Percentiles rank a stretch among this genome's conserved stretches.
These are phyloP conservation scores for Edolisoma coerulescens DNA, from an alignment of 2,113 vertebrate species.

Conservation along the genomic window DNA sequence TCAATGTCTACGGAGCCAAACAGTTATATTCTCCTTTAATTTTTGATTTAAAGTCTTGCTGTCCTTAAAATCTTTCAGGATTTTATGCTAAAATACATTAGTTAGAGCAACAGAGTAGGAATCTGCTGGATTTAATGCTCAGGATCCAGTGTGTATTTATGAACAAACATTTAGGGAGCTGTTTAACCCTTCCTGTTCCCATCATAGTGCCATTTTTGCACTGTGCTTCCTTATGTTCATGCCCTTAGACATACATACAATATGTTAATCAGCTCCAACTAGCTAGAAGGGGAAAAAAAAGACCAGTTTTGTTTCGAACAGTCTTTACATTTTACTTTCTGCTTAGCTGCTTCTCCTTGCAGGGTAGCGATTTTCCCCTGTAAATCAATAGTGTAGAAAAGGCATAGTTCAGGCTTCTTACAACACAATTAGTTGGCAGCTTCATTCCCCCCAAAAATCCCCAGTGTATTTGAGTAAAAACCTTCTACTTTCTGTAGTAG, in stretches of 20 bases:
- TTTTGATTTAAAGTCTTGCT: not conserved
- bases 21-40: not conserved
- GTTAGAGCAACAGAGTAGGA: not conserved
- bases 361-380: not conserved
- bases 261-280: not conserved
- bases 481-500: not conserved
- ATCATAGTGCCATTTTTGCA: not conserved
- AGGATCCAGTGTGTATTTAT: fast-evolving
- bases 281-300: not conserved
- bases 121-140: not conserved
- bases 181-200: not conserved
- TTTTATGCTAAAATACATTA: not conserved
- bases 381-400: not conserved
- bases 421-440: not conserved
- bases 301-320: not conserved
- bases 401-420: not conserved
- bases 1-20: not conserved
- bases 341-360: not conserved
- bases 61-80: not conserved
- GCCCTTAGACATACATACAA: not conserved
- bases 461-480: not conserved
- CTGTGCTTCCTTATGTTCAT: not conserved
- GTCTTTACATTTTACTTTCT: not conserved
- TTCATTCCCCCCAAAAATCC: not conserved
- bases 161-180: not conserved